phyloP scores from a whole-genome alignment of 2,797 vertebrate genomes.

The Dermochelys coriacea region DNA sequence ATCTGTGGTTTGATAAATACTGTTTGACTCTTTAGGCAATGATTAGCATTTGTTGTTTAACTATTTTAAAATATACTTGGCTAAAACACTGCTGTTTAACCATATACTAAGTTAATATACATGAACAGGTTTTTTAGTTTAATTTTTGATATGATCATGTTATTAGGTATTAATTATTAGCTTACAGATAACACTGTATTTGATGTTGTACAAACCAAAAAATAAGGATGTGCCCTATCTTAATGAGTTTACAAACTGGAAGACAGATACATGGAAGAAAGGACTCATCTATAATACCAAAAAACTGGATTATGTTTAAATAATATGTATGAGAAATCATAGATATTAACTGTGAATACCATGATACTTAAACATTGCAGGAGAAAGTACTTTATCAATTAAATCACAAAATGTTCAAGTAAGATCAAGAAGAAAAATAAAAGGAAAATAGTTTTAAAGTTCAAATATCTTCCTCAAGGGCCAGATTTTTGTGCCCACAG shows the following conservation, averaged over 20 bases:
- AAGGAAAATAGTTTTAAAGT: neutral
- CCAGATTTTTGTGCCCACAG: neutral
- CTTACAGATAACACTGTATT: neutral
- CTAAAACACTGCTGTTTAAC: neutral
- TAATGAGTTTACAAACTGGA: neutral
- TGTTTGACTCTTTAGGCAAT: neutral
- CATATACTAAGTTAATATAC: neutral
- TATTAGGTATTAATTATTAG: neutral
- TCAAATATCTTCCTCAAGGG: neutral
- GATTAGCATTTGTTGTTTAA: rapidly evolving
- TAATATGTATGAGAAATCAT: neutral
- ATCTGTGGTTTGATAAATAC: rapidly evolving
- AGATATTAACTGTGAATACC: neutral
- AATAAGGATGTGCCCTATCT: rapidly evolving
- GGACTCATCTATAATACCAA: neutral
- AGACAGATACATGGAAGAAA: neutral
- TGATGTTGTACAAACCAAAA: neutral
- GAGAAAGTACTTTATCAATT: neutral
- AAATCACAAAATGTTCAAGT: neutral
- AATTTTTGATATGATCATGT: neutral
- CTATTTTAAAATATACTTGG: neutral
- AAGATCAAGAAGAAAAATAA: neutral
- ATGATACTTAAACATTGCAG: neutral
- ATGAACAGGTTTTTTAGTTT: neutral
- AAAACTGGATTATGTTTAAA: neutral